These are phyloP conservation scores for Seriola dumerili DNA, from an alignment of 2,113 vertebrate genomes.

Conservation along the genomic window DNA sequence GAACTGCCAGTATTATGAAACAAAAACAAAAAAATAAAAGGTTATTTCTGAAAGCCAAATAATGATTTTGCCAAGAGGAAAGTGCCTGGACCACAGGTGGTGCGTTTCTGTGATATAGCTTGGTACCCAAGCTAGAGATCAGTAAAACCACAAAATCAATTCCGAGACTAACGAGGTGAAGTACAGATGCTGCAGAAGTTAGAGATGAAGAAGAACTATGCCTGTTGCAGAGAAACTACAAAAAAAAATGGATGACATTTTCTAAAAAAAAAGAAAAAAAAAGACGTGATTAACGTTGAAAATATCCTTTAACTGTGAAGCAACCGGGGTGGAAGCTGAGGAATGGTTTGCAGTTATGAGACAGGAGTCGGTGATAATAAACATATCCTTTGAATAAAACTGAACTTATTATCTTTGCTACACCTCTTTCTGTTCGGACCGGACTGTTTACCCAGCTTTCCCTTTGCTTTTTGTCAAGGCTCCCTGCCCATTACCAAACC, in stretches of 20 bases:
- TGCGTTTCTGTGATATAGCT: neutral
- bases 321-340: no score
- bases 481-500: no score
- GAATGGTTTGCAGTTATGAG: no score
- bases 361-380: no score
- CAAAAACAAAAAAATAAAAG: no score
- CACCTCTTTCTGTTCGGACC: no score
- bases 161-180: neutral
- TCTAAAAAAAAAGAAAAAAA: neutral
- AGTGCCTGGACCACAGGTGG: neutral
- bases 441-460: no score
- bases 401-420: no score
- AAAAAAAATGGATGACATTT: neutral
- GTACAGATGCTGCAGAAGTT: neutral
- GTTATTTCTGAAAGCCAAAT: no score
- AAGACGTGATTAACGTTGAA: neutral
- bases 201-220: neutral
- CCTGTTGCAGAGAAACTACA: neutral
- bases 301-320: neutral
- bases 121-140: neutral
- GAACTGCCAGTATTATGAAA: neutral
- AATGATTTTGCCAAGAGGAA: neutral
- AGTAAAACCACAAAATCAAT: slow-evolving; percentile 5
- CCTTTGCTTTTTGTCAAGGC: no score
- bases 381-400: no score